Evolutionary conservation across 2,797 vertebrate species (phyloP).

Genomic region (Melanotaenia parkinsoni): DNA sequence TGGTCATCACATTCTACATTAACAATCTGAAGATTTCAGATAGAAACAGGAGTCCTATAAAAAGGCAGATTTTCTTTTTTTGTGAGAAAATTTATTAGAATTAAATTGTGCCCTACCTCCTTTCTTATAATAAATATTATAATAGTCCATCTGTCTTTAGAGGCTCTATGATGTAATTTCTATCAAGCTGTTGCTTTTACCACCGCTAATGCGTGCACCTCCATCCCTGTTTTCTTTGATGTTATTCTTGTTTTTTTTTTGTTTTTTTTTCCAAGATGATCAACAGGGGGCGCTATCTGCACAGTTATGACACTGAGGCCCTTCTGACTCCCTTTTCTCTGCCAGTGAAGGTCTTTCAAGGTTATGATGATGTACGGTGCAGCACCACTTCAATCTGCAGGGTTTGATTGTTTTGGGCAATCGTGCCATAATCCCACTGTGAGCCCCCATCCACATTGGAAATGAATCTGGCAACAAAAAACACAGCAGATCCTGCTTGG

Average conservation of each 20-base stretch:
- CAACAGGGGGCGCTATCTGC: constrained; percentile 68
- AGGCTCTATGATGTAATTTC: neutral
- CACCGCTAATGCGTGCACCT: neutral
- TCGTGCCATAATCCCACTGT: constrained; percentile 63
- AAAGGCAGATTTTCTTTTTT: too few species aligned
- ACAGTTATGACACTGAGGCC: constrained; percentile 18
- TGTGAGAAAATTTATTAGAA: too few species aligned
- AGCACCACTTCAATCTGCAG: constrained; percentile 55
- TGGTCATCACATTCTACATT: too few species aligned
- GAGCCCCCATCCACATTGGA: constrained; percentile 49
- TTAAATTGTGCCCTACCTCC: too few species aligned
- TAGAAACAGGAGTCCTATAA: too few species aligned
- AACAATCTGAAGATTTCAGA: too few species aligned
- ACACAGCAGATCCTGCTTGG: constrained; percentile 47
- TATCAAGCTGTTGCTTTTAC: neutral
- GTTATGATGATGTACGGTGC: constrained; percentile 71
- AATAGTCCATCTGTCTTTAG: neutral
- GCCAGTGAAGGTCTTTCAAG: constrained; percentile 82
- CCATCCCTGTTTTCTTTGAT: neutral
- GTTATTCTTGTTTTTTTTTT: neutral
- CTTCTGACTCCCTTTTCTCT: constrained; percentile 31
- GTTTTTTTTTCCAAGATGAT: neutral
- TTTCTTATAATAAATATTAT: too few species aligned
- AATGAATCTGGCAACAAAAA: constrained; percentile 54
- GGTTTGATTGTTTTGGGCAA: constrained; percentile 67